Percentiles rank a stretch among this genome's conserved stretches.
These are phyloP conservation scores for Escarpia spicata DNA, from an alignment of 2,888 invertebrate genomes.

Conservation along the genomic window DNA sequence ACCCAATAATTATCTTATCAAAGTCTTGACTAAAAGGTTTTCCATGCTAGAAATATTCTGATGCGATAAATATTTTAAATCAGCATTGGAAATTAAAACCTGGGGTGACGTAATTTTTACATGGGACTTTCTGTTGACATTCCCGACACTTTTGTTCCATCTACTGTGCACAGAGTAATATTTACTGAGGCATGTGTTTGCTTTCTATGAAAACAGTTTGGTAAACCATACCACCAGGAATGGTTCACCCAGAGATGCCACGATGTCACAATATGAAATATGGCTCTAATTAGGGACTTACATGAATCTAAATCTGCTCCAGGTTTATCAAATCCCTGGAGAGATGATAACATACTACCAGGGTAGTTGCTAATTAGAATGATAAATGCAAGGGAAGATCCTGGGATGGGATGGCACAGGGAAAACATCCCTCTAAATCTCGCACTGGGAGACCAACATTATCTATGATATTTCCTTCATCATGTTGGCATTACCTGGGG, in stretches of 20 bases:
- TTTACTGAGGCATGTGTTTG: not conserved
- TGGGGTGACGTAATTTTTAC: not conserved
- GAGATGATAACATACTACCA: not conserved
- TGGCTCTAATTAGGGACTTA: not conserved
- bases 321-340: constrained; percentile 2
- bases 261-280: not conserved
- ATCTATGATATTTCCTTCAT: not conserved
- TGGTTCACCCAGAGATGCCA: not conserved
- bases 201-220: not conserved
- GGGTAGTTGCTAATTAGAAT: not conserved
- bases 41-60: not conserved
- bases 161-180: not conserved
- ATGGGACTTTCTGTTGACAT: not conserved
- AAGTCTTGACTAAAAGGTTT: not conserved
- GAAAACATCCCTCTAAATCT: not conserved
- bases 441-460: not conserved
- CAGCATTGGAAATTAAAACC: not conserved
- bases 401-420: not conserved
- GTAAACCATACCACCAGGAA: not conserved
- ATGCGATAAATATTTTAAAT: not conserved
- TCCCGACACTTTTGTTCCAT: not conserved
- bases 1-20: not conserved
- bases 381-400: not conserved
- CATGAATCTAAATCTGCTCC: not conserved
- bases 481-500: not conserved